A percentile compares a stretch with the other conserved stretches of the same genome.
Conservation (phyloP, 2,797 vertebrate genomes). For the Malacoctenus gilli region DNA sequence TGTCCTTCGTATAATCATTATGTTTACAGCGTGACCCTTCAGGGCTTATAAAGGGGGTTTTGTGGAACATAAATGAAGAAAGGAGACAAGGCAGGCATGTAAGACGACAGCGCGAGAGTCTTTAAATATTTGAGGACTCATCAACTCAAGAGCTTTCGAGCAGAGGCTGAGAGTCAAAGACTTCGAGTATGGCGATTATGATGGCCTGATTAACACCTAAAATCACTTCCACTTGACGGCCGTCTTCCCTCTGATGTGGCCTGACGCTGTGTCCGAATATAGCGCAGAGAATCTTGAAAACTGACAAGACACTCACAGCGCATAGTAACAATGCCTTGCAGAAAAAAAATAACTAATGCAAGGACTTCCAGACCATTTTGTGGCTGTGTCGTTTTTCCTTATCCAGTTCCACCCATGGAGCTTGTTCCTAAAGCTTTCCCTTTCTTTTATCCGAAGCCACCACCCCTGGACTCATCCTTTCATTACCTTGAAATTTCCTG, state of each 20-base stretch:
- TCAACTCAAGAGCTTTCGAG: no score
- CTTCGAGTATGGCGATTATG: slow-evolving; percentile 2
- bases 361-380: slow-evolving; percentile 1
- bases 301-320: slow-evolving; percentile 21
- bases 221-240: slow-evolving; percentile 7
- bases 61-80: no score
- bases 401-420: slow-evolving; percentile 3
- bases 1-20: no score
- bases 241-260: neutral
- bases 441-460: slow-evolving; percentile 18
- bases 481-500: slow-evolving; percentile 1
- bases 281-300: neutral
- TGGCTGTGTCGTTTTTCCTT: neutral
- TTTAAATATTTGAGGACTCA: no score
- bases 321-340: neutral
- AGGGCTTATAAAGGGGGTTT: no score
- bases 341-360: slow-evolving; percentile 22
- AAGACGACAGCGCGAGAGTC: no score
- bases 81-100: no score
- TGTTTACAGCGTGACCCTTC: no score
- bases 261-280: neutral
- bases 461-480: neutral
- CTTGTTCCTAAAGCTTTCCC: neutral
- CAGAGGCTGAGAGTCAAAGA: no score
- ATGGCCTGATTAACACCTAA: no score